A percentile compares a stretch with the other conserved stretches of the same genome.
Evolutionary conservation across 2,797 vertebrate genomes (phyloP).

Genomic region (Discoglossus pictus): DNA sequence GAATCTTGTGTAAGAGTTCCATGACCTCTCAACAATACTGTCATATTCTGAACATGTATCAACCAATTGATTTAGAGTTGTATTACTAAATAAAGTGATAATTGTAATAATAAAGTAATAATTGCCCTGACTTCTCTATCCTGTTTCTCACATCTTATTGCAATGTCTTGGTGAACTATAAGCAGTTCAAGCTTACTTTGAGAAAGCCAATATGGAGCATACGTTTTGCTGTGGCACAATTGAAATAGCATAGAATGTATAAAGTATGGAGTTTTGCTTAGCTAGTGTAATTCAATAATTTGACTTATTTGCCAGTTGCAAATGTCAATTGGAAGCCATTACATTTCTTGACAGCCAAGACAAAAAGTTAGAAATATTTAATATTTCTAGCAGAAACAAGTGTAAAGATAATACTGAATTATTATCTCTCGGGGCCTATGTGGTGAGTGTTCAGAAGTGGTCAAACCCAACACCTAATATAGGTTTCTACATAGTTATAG

Average conservation of each 20-base stretch:
- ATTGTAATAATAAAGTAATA: no score
- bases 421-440: conserved; percentile 35
- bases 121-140: no score
- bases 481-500: conserved; percentile 20
- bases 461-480: conserved; percentile 29
- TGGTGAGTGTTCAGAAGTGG: conserved; percentile 35
- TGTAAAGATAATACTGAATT: conserved; percentile 20
- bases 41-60: no score
- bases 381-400: conserved; percentile 18
- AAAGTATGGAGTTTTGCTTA: conserved; percentile 35
- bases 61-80: no score
- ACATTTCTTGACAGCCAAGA: conserved; percentile 32
- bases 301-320: conserved; percentile 24
- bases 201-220: no score
- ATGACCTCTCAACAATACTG: no score
- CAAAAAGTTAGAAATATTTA: conserved; percentile 23
- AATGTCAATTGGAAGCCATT: conserved; percentile 39
- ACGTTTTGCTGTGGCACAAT: background rate
- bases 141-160: no score
- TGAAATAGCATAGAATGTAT: background rate
- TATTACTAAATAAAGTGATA: no score
- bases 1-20: no score
- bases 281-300: conserved; percentile 31
- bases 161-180: no score
- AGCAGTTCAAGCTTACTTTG: no score